Conservation (phyloP, 2,888 invertebrate species). For the Mesoligia furuncula region DNA sequence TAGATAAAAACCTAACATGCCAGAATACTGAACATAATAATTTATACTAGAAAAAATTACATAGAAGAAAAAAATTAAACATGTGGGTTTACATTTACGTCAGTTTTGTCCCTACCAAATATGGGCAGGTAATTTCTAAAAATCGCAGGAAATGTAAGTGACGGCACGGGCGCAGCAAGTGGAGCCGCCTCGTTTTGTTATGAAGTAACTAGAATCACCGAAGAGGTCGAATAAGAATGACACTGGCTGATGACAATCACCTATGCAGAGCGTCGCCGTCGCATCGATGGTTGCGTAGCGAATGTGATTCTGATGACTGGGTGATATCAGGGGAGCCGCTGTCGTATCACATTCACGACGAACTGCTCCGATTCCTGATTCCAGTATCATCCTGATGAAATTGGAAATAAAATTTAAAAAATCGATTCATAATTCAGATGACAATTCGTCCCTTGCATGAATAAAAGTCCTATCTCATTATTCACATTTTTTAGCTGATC, state of each 20-base stretch:
- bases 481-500: no score
- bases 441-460: no score
- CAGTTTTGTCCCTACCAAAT: slow-evolving; percentile 8
- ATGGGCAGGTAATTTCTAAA: background rate
- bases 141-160: background rate
- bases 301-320: background rate
- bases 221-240: background rate
- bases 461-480: no score
- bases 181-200: background rate
- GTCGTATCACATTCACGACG: background rate
- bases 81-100: background rate
- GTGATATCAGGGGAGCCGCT: background rate
- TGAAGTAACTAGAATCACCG: background rate
- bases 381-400: no score
- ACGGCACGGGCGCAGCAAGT: background rate
- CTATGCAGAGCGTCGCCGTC: background rate
- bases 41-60: no score
- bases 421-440: no score
- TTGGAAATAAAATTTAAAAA: no score
- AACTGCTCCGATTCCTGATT: no score
- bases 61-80: background rate
- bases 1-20: background rate
- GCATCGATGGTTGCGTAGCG: background rate
- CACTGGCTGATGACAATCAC: background rate
- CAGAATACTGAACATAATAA: background rate